Conservation (phyloP, 1,140 invertebrate species). For the Asobara japonica region DNA sequence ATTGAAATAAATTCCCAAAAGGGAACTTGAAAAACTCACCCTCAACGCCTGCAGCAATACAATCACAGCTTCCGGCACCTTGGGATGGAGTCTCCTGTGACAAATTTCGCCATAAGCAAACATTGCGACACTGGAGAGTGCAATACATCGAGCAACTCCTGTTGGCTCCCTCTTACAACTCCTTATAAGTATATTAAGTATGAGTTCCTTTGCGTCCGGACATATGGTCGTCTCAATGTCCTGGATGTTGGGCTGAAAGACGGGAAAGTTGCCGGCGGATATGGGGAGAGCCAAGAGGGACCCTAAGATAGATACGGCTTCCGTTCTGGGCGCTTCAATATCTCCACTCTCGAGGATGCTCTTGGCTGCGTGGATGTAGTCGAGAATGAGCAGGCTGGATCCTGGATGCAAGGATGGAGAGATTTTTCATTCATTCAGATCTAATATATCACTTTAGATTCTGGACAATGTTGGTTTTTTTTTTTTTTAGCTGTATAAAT, state of each 20-base stretch:
- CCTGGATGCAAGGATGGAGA: too few species aligned
- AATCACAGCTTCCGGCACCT: constrained; percentile 84
- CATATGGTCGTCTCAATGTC: constrained; percentile 77
- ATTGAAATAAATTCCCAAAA: background rate
- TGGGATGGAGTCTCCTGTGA: constrained; percentile 73
- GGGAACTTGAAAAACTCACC: constrained; percentile 52
- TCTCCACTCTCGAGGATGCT: constrained; percentile 85
- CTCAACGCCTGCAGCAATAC: constrained; percentile 89
- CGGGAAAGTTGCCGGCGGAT: constrained; percentile 78
- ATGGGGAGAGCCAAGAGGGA: constrained; percentile 85
- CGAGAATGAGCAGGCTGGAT: constrained; percentile 85
- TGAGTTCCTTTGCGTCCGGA: constrained; percentile 88
- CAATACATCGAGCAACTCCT: constrained; percentile 88
- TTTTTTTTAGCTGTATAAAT: too few species aligned
- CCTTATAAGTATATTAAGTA: constrained; percentile 86
- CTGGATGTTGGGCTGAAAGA: constrained; percentile 80
- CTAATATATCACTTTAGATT: too few species aligned
- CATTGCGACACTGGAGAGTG: constrained; percentile 87
- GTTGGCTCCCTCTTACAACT: constrained; percentile 89
- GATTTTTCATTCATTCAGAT: too few species aligned
- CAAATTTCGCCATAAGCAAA: constrained; percentile 83
- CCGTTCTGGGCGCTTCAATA: constrained; percentile 83
- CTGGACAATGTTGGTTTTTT: too few species aligned
- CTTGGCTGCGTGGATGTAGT: constrained; percentile 91
- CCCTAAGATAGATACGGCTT: constrained; percentile 92